Conservation (phyloP, 1,140 invertebrate genomes). For the Rhagoletis pomonella region DNA sequence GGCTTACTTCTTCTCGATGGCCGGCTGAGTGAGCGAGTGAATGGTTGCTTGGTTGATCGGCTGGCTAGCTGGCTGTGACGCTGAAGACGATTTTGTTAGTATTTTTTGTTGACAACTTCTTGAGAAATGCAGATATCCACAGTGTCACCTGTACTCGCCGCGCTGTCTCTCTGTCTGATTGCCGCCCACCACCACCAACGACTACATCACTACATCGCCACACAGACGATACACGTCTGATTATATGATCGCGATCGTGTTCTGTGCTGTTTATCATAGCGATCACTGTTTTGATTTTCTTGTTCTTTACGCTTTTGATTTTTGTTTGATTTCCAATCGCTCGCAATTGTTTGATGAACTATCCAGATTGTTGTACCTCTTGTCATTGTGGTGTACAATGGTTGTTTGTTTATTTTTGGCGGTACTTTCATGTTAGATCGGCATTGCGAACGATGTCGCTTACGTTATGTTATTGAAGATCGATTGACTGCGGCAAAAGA, state of each 20-base stretch:
- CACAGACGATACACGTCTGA: not conserved
- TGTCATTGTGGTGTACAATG: constrained; percentile 31
- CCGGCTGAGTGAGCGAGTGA: not conserved
- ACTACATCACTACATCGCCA: no score
- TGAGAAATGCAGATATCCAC: not conserved
- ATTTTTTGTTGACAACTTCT: constrained; percentile 33
- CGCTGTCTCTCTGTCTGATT: not conserved
- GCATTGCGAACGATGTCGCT: not conserved
- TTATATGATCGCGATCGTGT: not conserved
- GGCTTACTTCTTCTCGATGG: not conserved
- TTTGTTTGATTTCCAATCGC: constrained; percentile 46
- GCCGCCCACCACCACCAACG: not conserved
- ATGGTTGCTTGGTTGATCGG: not conserved
- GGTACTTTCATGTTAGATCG: constrained; percentile 32
- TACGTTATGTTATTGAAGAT: not conserved
- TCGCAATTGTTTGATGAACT: constrained; percentile 53
- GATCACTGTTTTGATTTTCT: constrained; percentile 46
- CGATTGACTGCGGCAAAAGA: no score
- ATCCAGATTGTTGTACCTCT: constrained; percentile 51
- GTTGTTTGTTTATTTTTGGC: constrained; percentile 51
- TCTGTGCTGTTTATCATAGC: constrained; percentile 38
- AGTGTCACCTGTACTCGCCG: not conserved
- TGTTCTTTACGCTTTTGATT: constrained; percentile 26
- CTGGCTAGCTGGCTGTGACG: not conserved
- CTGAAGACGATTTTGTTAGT: constrained; percentile 2